Evolutionary conservation across 2,888 invertebrate genomes (phyloP), one percentile per base, ranked within the genome.

Genomic region (Spodoptera exigua): DNA sequence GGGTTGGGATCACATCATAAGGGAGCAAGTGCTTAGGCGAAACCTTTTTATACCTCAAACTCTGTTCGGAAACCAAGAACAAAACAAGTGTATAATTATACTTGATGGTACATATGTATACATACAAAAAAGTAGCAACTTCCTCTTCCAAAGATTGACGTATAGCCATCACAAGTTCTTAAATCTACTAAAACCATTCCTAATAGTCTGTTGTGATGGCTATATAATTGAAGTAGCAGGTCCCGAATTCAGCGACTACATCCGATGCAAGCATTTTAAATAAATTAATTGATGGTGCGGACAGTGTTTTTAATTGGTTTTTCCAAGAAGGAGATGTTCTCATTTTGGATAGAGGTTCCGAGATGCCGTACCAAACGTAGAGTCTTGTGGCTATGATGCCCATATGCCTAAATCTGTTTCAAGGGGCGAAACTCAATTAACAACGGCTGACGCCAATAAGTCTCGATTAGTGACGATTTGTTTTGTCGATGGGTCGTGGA

Each of bases 381-480:
- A 21, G 18, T 21, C 18, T 21, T 18, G 18, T 18, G 18, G 18
- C 2, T 18, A 18, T 18, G 3, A 3, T 2, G 3, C 18, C 2
- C 3, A 18, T 3, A 3, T 18, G 18, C 18, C 18, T 18, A 3
- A 2, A 3, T 3, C 18, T 3, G 3, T 18, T 2, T 2, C 18
- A 41, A 16, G 10, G n/a, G 55, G 51, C 34, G 61, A 56, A 46
- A 14, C 37, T 2, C 61, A 61, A 40, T 40, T 46, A 2, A 40
- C 11, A 35, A 61, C 55, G 35, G 14, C 14, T 27, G 34, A 49
- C 16, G 61, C 61, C 2, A 55, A 51, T 34, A 32, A 55, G 34
- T 55, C 61, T 2, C 37, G 61, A 34, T 13, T 13, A 40, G 46
- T 55, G n/a, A 61, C 61, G n/a, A 37, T 45, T 27, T 43, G 43